Conservation (phyloP, 2,113 vertebrate genomes). For the Paracanthobrama guichenoti region DNA sequence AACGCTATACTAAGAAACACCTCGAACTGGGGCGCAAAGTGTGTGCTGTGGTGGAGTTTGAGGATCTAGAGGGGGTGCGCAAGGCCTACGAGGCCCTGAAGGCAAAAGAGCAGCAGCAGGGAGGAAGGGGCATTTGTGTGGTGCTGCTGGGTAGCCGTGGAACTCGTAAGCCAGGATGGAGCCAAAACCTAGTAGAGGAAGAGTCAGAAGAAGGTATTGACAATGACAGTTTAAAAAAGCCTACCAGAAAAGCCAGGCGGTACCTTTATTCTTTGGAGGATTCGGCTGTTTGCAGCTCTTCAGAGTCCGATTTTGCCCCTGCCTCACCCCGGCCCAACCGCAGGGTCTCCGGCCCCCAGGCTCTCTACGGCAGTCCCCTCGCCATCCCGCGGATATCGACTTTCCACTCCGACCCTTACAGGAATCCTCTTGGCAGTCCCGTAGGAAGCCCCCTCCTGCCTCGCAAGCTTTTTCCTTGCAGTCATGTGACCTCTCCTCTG, state of each 20-base stretch:
- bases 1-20: conserved; percentile 65
- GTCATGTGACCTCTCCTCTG: conserved; percentile 45
- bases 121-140: conserved; percentile 59
- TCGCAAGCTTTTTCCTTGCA: conserved; percentile 46
- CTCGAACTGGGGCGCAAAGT: conserved; percentile 70
- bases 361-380: conserved; percentile 54
- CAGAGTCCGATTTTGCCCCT: neutral
- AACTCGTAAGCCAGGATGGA: conserved; percentile 59
- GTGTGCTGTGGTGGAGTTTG: conserved; percentile 79
- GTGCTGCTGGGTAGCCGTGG: conserved; percentile 68
- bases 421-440: conserved; percentile 31
- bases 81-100: conserved; percentile 68
- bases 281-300: conserved; percentile 51
- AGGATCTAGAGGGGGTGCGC: conserved; percentile 70
- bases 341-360: conserved; percentile 40
- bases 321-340: neutral
- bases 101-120: conserved; percentile 47
- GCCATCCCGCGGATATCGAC: conserved; percentile 39
- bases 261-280: neutral
- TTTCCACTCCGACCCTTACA: conserved; percentile 19
- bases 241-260: neutral
- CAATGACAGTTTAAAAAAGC: conserved; percentile 46
- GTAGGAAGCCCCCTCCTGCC: conserved; percentile 22
- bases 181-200: conserved; percentile 32
- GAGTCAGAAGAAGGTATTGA: conserved; percentile 44